phyloP scores from a whole-genome alignment of 2,888 invertebrate genomes.

The Bombylius discolor region DNA sequence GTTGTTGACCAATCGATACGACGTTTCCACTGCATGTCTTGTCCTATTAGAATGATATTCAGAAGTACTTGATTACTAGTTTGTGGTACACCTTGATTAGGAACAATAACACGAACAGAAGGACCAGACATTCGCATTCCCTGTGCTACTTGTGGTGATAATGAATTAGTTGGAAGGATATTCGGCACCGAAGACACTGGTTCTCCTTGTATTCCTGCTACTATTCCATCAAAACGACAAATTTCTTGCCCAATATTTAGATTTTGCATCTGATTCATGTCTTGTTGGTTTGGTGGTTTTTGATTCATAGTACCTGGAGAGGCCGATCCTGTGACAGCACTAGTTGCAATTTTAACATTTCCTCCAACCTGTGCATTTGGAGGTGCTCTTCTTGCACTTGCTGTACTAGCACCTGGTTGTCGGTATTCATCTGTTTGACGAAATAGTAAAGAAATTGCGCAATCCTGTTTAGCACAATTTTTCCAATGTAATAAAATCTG shows the following conservation, averaged over 20 bases:
- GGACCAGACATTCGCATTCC: slow-evolving; percentile 32
- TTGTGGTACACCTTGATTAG: slow-evolving; percentile 19
- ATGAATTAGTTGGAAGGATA: slow-evolving; percentile 22
- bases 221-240: slow-evolving; percentile 10
- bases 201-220: slow-evolving; percentile 21
- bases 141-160: slow-evolving; percentile 24
- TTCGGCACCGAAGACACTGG: slow-evolving; percentile 21
- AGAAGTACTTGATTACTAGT: slow-evolving; percentile 21
- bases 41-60: slow-evolving; percentile 22
- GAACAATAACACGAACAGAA: slow-evolving; percentile 24
- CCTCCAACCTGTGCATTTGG: slow-evolving; percentile 19
- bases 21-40: slow-evolving; percentile 18
- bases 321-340: slow-evolving; percentile 14
- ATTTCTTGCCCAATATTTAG: slow-evolving; percentile 12
- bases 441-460: slow-evolving; percentile 94
- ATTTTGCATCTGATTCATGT: slow-evolving; percentile 11
- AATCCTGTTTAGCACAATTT: slow-evolving; percentile 88
- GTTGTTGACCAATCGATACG: slow-evolving; percentile 11
- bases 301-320: slow-evolving; percentile 17
- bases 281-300: slow-evolving; percentile 8
- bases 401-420: slow-evolving; percentile 21
- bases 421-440: slow-evolving; percentile 69
- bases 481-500: too few relatives aligned
- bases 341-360: slow-evolving; percentile 11
- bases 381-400: slow-evolving; percentile 10